phyloP scores from a whole-genome alignment of 92 coral and sea anemone species.

The Epizoanthus stellaris region DNA sequence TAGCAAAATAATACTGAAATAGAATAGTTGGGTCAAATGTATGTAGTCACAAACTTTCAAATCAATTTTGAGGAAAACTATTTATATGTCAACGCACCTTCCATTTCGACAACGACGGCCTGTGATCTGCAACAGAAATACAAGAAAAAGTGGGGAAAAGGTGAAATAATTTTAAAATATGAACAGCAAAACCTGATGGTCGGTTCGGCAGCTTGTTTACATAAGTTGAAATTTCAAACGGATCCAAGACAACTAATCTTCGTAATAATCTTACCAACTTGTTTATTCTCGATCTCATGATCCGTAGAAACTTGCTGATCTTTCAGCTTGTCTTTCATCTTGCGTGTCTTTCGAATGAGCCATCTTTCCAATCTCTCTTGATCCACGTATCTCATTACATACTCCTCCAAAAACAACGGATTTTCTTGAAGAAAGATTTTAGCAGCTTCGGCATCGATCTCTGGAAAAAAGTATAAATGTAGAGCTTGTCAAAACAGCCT shows the following conservation, averaged over 20 bases:
- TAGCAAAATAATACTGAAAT: conserved; percentile 1
- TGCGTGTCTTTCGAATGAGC: conserved; percentile 92
- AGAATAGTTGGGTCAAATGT: not conserved
- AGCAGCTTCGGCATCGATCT: conserved; percentile 82
- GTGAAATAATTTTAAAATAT: not conserved
- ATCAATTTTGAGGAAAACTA: not conserved
- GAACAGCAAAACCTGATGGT: not conserved
- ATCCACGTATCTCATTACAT: conserved; percentile 90
- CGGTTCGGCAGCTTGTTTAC: conserved; percentile 9
- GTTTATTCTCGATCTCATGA: conserved; percentile 65
- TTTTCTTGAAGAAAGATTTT: conserved; percentile 78
- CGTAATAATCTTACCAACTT: conserved; percentile 61
- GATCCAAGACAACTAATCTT: not conserved
- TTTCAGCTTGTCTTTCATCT: conserved; percentile 76
- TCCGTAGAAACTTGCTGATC: conserved; percentile 53
- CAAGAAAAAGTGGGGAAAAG: not conserved
- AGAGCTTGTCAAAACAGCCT: not conserved
- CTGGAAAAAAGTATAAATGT: conserved; percentile 43
- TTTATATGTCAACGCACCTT: conserved; percentile 65
- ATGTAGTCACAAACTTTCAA: not conserved
- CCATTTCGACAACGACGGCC: conserved; percentile 96
- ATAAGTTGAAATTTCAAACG: conserved; percentile 8
- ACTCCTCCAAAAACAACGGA: conserved; percentile 93
- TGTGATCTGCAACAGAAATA: conserved; percentile 48
- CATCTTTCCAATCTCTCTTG: conserved; percentile 93